A percentile compares a stretch with the other conserved stretches of the same genome.
Conservation (phyloP, 2,797 vertebrate species). For the Aeoliscus strigatus region DNA sequence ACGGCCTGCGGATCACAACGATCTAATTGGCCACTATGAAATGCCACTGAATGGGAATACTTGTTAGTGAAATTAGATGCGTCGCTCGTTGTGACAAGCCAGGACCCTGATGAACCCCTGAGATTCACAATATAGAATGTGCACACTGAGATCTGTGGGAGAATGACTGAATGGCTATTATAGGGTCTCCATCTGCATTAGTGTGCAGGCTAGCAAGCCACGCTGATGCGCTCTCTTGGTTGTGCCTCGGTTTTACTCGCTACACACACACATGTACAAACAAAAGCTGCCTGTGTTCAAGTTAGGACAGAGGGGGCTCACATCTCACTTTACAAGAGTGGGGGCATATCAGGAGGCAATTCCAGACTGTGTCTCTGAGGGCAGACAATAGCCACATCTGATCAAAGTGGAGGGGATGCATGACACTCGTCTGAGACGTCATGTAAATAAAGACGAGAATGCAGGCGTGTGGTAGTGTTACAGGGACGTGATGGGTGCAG, state of each 20-base stretch:
- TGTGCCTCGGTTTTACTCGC: conserved; percentile 18
- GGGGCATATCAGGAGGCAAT: conserved; percentile 66
- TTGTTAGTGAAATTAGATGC: conserved; percentile 68
- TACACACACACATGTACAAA: conserved; percentile 28
- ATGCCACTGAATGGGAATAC: conserved; percentile 63
- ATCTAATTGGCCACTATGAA: conserved; percentile 69
- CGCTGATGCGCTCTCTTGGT: conserved; percentile 54
- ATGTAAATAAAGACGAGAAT: conserved; percentile 45
- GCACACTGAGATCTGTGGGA: conserved; percentile 61
- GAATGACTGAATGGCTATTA: conserved; percentile 60
- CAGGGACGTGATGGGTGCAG: conserved; percentile 16
- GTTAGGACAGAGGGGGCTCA: conserved; percentile 72
- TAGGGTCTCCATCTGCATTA: conserved; percentile 58
- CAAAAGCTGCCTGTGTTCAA: conserved; percentile 74
- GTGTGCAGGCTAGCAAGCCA: conserved; percentile 67
- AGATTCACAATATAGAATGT: conserved; percentile 73
- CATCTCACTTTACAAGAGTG: conserved; percentile 81
- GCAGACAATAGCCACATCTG: conserved; percentile 75
- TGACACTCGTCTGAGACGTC: conserved; percentile 67
- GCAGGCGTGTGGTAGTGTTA: conserved; percentile 33
- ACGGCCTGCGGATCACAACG: conserved; percentile 58
- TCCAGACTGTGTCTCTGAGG: conserved; percentile 63
- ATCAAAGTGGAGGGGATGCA: conserved; percentile 80
- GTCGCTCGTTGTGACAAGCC: conserved; percentile 47
- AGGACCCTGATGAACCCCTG: conserved; percentile 55